These are phyloP conservation scores for Toxotes chatareus DNA, from an alignment of 2,113 vertebrate species.

Conservation along the genomic window DNA sequence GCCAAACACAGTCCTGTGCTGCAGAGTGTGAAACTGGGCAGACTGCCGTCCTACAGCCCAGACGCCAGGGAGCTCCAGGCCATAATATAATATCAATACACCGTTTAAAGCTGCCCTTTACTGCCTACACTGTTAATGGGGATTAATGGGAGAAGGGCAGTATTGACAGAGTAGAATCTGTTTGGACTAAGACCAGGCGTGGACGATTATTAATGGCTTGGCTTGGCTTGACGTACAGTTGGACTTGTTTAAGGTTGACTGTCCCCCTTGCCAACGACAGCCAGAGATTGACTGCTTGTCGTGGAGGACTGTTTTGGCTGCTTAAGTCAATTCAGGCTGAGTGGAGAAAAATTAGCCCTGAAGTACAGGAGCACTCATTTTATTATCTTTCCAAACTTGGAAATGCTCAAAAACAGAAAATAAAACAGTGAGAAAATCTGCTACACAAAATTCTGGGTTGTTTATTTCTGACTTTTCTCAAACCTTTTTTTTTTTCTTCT, in stretches of 20 bases:
- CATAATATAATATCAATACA: conserved; percentile 83
- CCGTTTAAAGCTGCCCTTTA: conserved; percentile 78
- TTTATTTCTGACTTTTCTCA: not conserved
- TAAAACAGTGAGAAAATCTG: not conserved
- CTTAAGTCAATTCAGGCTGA: conserved; percentile 32
- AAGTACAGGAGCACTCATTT: not conserved
- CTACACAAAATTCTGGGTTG: not conserved
- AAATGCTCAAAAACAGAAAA: not conserved
- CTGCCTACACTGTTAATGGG: conserved; percentile 69
- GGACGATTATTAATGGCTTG: conserved; percentile 66
- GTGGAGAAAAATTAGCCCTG: conserved; percentile 23
- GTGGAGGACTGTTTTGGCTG: conserved; percentile 42
- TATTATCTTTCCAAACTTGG: not conserved
- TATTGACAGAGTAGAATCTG: conserved; percentile 62
- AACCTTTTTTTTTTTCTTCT: not conserved
- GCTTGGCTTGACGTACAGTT: conserved; percentile 14
- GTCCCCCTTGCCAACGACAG: conserved; percentile 11
- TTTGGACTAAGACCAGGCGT: conserved; percentile 43
- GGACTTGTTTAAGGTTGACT: conserved; percentile 33
- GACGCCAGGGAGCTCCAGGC: conserved; percentile 72
- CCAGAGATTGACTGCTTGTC: conserved; percentile 27
- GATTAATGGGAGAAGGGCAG: conserved; percentile 75
- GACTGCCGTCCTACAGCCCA: conserved; percentile 56
- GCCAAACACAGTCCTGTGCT: conserved; percentile 44
- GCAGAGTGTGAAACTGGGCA: conserved; percentile 66